Evolutionary conservation across 2,888 invertebrate genomes (phyloP).

Genomic region (Acanthococcus lagerstroemiae): DNA sequence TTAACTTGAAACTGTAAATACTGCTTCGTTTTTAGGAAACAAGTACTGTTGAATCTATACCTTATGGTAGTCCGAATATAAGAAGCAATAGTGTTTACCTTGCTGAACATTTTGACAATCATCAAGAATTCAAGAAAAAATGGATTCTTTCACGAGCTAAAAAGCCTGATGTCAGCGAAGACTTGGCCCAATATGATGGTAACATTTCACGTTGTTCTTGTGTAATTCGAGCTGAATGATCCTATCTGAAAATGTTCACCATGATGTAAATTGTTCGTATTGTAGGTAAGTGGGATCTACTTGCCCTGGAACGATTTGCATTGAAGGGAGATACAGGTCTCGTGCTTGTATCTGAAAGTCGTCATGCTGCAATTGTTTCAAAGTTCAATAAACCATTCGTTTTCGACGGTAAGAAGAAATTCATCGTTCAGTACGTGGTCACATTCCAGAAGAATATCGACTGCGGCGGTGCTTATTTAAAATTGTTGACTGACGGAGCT

Average conservation of each 20-base stretch:
- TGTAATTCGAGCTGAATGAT: neutral
- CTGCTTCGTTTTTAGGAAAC: slow-evolving; percentile 25
- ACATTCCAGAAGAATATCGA: slow-evolving; percentile 93
- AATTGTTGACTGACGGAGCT: slow-evolving; percentile 69
- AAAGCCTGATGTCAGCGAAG: slow-evolving; percentile 74
- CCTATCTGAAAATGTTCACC: neutral
- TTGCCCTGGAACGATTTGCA: slow-evolving; percentile 63
- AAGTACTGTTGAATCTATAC: slow-evolving; percentile 21
- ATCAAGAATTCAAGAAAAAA: slow-evolving; percentile 56
- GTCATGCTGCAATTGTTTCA: slow-evolving; percentile 57
- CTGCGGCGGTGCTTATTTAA: slow-evolving; percentile 96
- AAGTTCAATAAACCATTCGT: slow-evolving; percentile 56
- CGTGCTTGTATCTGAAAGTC: slow-evolving; percentile 85
- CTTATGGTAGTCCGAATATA: slow-evolving; percentile 22
- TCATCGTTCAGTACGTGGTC: slow-evolving; percentile 87
- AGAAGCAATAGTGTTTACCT: slow-evolving; percentile 48
- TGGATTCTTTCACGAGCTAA: slow-evolving; percentile 88
- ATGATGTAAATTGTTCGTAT: neutral
- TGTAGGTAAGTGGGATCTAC: slow-evolving; percentile 56
- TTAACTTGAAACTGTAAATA: too few species aligned
- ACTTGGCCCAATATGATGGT: slow-evolving; percentile 92
- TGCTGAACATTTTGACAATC: slow-evolving; percentile 78
- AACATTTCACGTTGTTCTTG: slow-evolving; percentile 36
- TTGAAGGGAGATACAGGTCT: slow-evolving; percentile 77
- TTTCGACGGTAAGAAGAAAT: slow-evolving; percentile 40